Evolutionary conservation across 1,140 invertebrate species (phyloP).

Genomic region (Metaphire vulgaris): DNA sequence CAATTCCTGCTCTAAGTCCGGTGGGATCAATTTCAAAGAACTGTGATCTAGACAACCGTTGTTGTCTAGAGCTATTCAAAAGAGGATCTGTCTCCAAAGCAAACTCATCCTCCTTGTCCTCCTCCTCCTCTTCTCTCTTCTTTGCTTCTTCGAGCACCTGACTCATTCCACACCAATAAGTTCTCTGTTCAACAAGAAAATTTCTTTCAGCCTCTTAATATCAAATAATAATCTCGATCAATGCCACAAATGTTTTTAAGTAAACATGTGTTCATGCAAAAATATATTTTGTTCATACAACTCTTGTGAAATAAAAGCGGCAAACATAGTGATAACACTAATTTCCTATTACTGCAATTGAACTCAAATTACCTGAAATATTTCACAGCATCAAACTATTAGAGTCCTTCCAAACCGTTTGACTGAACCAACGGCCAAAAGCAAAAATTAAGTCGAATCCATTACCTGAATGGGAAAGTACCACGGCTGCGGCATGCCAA

Average conservation of each 20-base stretch:
- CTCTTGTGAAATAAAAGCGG: too few species aligned
- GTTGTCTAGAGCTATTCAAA: background rate
- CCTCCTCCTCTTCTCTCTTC: slow-evolving; percentile 30
- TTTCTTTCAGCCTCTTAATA: background rate
- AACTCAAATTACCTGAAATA: too few species aligned
- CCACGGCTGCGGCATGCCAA: slow-evolving; percentile 55
- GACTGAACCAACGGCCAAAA: too few species aligned
- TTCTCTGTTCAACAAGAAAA: slow-evolving; percentile 32
- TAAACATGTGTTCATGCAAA: too few species aligned
- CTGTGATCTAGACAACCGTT: background rate
- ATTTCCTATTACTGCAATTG: too few species aligned
- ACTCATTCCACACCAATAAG: slow-evolving; percentile 56
- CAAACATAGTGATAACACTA: too few species aligned
- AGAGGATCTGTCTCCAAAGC: background rate
- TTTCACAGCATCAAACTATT: too few species aligned
- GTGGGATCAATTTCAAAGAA: slow-evolving; percentile 59
- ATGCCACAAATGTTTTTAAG: too few species aligned
- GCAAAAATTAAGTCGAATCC: too few species aligned
- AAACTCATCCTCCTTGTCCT: slow-evolving; percentile 19
- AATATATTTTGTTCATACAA: too few species aligned
- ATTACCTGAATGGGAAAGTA: slow-evolving; percentile 53
- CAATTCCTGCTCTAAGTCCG: slow-evolving; percentile 57
- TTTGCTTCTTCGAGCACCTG: slow-evolving; percentile 36
- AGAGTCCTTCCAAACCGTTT: too few species aligned
- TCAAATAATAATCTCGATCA: background rate